A percentile compares a stretch with the other conserved stretches of the same genome.
phyloP scores from a whole-genome alignment of 1,140 invertebrate species.

The Drosophila mayri region DNA sequence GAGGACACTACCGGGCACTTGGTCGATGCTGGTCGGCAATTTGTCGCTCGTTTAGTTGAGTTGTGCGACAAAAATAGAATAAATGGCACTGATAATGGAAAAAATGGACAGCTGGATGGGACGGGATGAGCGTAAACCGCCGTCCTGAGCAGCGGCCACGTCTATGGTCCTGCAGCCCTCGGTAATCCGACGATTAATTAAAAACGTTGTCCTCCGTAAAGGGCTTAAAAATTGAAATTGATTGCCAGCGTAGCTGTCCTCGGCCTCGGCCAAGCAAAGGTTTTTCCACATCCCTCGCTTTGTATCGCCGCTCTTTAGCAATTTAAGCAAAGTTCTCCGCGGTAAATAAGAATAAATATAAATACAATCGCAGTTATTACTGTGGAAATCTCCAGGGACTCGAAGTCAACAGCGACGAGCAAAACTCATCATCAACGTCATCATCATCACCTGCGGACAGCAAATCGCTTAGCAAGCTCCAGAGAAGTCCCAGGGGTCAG shows the following conservation, averaged over 20 bases:
- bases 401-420: constrained; percentile 60
- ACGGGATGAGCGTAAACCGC: constrained; percentile 57
- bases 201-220: constrained; percentile 77
- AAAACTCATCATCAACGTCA: constrained; percentile 54
- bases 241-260: constrained; percentile 58
- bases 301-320: constrained; percentile 22
- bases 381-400: constrained; percentile 57
- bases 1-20: constrained; percentile 23
- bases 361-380: constrained; percentile 80
- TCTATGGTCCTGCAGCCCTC: constrained; percentile 45
- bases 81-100: constrained; percentile 80
- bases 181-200: constrained; percentile 82
- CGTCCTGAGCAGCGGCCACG: constrained; percentile 46
- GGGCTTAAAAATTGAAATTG: constrained; percentile 82
- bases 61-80: constrained; percentile 81
- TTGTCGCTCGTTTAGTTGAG: constrained; percentile 82
- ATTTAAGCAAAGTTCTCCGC: constrained; percentile 62
- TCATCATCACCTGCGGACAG: constrained; percentile 59
- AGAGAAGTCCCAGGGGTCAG: constrained; percentile 62
- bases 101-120: constrained; percentile 72
- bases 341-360: constrained; percentile 74
- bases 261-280: constrained; percentile 64
- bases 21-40: constrained; percentile 59
- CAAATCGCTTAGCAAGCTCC: constrained; percentile 68
- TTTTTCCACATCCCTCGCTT: constrained; percentile 13